These are phyloP conservation scores for Halocaridina rubra DNA, from an alignment of 2,888 invertebrate genomes.

Conservation along the genomic window DNA sequence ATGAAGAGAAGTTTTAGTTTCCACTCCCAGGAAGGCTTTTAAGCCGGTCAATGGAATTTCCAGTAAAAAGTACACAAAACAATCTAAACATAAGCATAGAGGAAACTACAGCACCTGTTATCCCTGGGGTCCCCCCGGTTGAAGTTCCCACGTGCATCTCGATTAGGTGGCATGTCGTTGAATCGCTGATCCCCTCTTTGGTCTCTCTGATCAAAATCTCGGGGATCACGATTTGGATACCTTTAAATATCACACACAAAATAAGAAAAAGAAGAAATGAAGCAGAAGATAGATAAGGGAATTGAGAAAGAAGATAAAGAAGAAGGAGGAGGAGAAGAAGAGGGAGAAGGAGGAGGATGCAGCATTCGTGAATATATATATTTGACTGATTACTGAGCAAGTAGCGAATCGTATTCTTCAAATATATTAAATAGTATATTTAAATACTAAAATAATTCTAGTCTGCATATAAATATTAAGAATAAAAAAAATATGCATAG, in stretches of 20 bases:
- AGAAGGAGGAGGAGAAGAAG: neutral
- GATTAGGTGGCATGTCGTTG: conserved; percentile 36
- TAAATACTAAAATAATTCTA: too few relatives aligned
- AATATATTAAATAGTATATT: too few relatives aligned
- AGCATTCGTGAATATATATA: neutral
- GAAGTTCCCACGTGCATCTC: conserved; percentile 29
- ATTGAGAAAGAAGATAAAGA: neutral
- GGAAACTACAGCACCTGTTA: neutral
- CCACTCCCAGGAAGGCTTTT: too few relatives aligned
- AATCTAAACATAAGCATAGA: too few relatives aligned
- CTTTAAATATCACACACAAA: neutral
- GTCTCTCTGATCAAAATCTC: conserved; percentile 65
- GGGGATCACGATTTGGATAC: conserved; percentile 53
- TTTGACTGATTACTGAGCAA: too few relatives aligned
- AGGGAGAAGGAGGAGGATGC: neutral
- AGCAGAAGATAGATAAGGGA: neutral
- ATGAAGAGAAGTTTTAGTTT: too few relatives aligned
- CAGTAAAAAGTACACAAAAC: too few relatives aligned
- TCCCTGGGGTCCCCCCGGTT: conserved; percentile 31
- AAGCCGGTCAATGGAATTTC: too few relatives aligned
- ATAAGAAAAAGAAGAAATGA: neutral
- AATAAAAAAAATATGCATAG: too few relatives aligned
- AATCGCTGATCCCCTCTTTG: conserved; percentile 49
- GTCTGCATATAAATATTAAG: too few relatives aligned
- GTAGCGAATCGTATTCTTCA: too few relatives aligned